These are phyloP conservation scores for Rhagologus leucostigma DNA, from an alignment of 2,113 vertebrate species.

Conservation along the genomic window DNA sequence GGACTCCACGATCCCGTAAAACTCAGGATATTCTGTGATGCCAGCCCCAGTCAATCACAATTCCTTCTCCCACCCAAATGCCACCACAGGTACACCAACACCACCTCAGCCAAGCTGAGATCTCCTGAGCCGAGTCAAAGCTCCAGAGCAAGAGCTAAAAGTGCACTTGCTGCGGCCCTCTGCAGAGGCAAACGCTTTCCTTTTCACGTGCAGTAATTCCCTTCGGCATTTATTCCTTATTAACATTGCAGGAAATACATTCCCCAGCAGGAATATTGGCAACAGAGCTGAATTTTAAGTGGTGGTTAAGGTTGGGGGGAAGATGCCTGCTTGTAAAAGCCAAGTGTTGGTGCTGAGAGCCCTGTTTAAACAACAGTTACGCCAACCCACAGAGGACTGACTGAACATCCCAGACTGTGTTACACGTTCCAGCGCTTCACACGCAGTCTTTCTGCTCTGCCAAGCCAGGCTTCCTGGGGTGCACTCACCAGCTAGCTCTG, in stretches of 20 bases:
- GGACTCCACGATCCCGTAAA: accelerated
- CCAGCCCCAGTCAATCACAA: not conserved
- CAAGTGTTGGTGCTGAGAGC: not conserved
- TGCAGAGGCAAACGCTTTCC: not conserved
- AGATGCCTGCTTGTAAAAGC: not conserved
- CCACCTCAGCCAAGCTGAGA: not conserved
- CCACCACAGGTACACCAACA: not conserved
- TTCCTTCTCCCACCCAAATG: not conserved
- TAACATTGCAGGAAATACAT: not conserved
- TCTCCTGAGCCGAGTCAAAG: not conserved
- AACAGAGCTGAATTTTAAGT: constrained; percentile 13
- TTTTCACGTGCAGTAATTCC: not conserved
- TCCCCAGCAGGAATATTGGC: not conserved
- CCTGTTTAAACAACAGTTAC: not conserved
- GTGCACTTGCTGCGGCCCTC: not conserved
- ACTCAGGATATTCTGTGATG: not conserved
- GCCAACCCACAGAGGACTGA: not conserved
- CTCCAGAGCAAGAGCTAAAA: not conserved
- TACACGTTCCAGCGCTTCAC: not conserved
- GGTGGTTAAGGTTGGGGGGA: not conserved
- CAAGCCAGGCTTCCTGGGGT: not conserved
- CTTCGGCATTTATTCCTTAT: constrained; percentile 2
- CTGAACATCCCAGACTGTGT: not conserved
- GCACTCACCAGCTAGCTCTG: not conserved
- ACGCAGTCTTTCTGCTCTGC: not conserved